phyloP scores from a whole-genome alignment of 1,140 invertebrate genomes.

The Megalopta genalis region DNA sequence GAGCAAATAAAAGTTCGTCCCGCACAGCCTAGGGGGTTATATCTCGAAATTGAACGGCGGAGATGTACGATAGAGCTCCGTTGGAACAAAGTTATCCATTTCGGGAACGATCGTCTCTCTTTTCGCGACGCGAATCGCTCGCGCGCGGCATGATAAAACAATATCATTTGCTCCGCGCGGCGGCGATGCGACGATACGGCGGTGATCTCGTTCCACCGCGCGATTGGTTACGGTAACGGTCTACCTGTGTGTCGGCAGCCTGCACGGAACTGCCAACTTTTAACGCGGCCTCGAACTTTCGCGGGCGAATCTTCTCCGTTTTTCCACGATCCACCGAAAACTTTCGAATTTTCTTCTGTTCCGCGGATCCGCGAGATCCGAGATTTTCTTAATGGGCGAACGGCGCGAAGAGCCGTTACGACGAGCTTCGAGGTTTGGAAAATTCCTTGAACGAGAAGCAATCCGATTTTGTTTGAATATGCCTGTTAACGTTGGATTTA shows the following conservation, averaged over 20 bases:
- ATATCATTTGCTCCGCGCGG: constrained; percentile 2
- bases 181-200: neutral
- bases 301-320: too few species aligned
- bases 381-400: too few species aligned
- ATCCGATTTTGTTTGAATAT: too few species aligned
- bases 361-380: too few species aligned
- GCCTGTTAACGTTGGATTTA: too few species aligned
- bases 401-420: too few species aligned
- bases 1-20: constrained; percentile 53
- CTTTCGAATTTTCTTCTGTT: too few species aligned
- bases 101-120: neutral
- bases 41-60: constrained; percentile 40
- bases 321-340: too few species aligned
- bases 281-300: too few species aligned
- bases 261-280: neutral
- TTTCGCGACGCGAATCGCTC: neutral
- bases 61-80: constrained; percentile 24
- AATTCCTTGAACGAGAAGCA: too few species aligned
- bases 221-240: neutral
- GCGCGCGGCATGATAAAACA: neutral
- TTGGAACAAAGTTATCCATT: neutral
- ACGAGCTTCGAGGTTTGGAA: too few species aligned
- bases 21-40: constrained; percentile 17
- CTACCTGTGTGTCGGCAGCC: neutral
- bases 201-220: neutral